Base-by-base conservation (phyloP, 2,888 invertebrate genomes). In the Andrena bucephala region DNA sequence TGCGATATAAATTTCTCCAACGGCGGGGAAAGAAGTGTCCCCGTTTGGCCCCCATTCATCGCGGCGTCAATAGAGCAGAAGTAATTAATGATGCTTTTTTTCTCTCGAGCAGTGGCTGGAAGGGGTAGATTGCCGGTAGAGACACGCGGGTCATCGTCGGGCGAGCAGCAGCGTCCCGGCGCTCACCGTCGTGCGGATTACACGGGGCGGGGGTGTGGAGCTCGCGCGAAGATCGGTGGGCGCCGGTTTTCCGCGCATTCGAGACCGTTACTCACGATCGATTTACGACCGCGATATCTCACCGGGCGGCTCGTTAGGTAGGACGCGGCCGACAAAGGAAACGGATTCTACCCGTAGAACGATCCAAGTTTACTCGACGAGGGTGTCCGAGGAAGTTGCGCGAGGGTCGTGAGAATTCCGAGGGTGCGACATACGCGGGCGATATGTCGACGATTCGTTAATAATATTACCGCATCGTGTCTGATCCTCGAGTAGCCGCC, bases 291-390 rank as follows among this genome's bases (percentile, higher is more conserved):
- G 79, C 67, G 89, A 89, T 89, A 89, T 85, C 84, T 85, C 78
- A 87, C 52, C 66, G 84, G 57, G 84, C 68, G 73, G 72, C 78
- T 89, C 90, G 89, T 90, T 90, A 89, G 87, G 81, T 80, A 75
- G 88, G 74, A 80, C 89, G 77, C 82, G 42, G 85, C 85, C 89
- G 89, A 91, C 89, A 90, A 90, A 90, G 90, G 88, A 87, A 89
- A 89, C 86, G 84, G 81, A 88, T 88, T 87, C 85, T 79, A 63
- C 80, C 42, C 80, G 63, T 80, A 75, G 78, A 77, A 83, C 73
- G 79, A 75, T 87, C 84, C 80, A 87, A 77, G 72, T 85, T 87
- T 78, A 75, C 78, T 73, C 67, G 10, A 42, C 52, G 68, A 63
- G 33, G 33, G 62, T 59, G 78, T 52, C 48, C 85, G 85, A 72